Percentiles rank a stretch among this genome's conserved stretches.
Conservation (phyloP, 2,888 invertebrate species). For the Aleiodes alternator region DNA sequence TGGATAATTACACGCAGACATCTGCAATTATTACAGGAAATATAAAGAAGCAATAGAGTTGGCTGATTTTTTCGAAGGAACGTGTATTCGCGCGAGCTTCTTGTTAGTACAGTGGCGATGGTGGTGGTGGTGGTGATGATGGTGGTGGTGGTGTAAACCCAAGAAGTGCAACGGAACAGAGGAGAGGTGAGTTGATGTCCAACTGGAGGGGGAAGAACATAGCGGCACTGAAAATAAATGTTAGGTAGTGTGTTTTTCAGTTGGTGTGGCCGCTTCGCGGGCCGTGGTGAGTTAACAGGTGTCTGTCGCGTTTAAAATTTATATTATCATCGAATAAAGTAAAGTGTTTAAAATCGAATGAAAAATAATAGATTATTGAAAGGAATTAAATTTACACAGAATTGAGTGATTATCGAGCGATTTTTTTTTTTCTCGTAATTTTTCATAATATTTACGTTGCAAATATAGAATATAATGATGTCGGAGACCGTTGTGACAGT, state of each 20-base stretch:
- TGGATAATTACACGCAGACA: no score
- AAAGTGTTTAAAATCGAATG: no score
- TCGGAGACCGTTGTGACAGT: constrained; percentile 90
- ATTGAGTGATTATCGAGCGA: not conserved
- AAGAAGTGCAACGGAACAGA: no score
- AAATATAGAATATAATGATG: constrained; percentile 77
- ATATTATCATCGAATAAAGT: not conserved
- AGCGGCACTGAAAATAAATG: constrained; percentile 45
- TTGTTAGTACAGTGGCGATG: no score
- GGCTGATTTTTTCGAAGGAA: no score
- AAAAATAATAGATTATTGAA: no score
- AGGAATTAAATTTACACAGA: not conserved
- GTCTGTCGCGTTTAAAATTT: constrained; percentile 50
- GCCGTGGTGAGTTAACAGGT: constrained; percentile 66
- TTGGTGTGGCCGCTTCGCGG: constrained; percentile 64
- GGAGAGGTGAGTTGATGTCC: no score
- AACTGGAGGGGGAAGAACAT: constrained; percentile 44
- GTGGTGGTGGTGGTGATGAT: no score
- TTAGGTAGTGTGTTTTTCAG: constrained; percentile 58
- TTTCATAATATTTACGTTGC: not conserved
- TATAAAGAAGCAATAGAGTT: no score
- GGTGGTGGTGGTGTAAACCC: no score
- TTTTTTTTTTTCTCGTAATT: constrained; percentile 2
- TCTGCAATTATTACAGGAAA: no score
- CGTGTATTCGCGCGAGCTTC: no score